Conservation (phyloP, 2,888 invertebrate species). For the Nowickia ferox region DNA sequence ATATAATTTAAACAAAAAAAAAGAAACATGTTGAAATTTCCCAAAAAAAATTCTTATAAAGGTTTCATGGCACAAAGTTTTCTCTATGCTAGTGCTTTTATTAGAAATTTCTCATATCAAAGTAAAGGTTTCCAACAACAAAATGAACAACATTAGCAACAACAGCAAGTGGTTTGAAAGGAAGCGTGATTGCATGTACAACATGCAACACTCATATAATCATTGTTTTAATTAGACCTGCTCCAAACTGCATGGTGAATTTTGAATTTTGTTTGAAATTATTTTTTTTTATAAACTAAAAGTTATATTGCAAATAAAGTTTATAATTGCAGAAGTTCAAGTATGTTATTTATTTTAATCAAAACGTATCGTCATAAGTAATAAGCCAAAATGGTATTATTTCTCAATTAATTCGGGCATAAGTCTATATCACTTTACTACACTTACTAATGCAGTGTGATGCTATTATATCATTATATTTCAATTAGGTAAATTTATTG, state of each 20-base stretch:
- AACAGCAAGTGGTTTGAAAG: slow-evolving; percentile 52
- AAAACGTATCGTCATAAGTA: too few species aligned
- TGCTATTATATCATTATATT: too few species aligned
- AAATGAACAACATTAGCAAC: slow-evolving; percentile 46
- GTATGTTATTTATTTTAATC: too few species aligned
- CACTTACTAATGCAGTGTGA: too few species aligned
- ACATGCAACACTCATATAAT: slow-evolving; percentile 39
- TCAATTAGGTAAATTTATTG: too few species aligned
- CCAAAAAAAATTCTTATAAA: slow-evolving; percentile 12
- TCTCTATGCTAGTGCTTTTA: slow-evolving; percentile 14
- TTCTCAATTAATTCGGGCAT: too few species aligned
- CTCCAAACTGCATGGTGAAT: background rate
- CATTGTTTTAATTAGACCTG: slow-evolving; percentile 20
- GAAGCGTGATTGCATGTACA: slow-evolving; percentile 65
- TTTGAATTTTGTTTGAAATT: background rate
- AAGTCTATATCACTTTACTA: too few species aligned
- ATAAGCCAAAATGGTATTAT: too few species aligned
- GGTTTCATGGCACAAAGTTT: slow-evolving; percentile 16
- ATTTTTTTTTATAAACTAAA: background rate
- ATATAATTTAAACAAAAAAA: too few species aligned
- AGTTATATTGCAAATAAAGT: too few species aligned
- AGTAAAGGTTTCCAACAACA: slow-evolving; percentile 48
- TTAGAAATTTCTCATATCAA: slow-evolving; percentile 50
- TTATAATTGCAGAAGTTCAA: too few species aligned
- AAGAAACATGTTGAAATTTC: background rate